A percentile compares a stretch with the other conserved stretches of the same genome.
These are phyloP conservation scores for Rhinoderma darwinii DNA, from an alignment of 2,113 vertebrate genomes.

Conservation along the genomic window DNA sequence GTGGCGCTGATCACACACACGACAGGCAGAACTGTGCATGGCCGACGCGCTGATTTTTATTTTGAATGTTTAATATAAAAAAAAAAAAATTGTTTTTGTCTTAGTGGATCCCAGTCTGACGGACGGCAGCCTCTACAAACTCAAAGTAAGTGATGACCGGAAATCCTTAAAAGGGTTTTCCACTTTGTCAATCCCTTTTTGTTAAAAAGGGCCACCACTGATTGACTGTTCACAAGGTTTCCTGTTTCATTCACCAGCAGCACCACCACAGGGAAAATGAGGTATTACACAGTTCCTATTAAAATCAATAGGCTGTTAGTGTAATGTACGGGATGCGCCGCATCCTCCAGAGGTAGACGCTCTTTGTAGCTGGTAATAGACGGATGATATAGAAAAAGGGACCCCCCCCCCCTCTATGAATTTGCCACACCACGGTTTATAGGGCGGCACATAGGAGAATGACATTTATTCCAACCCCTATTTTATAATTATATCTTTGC, in stretches of 20 bases:
- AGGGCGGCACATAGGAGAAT: too few species aligned
- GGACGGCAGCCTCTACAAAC: constrained; percentile 44
- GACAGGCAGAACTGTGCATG: neutral
- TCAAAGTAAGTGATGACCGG: constrained; percentile 32
- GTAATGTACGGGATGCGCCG: neutral
- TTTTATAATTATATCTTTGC: too few species aligned
- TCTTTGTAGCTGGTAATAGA: neutral
- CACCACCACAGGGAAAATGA: neutral
- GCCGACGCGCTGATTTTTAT: neutral
- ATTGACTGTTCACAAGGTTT: too few species aligned
- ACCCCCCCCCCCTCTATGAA: neutral
- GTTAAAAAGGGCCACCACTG: neutral
- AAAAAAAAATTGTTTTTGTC: neutral
- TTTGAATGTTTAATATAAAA: too few species aligned
- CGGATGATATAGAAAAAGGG: neutral
- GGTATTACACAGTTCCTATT: neutral
- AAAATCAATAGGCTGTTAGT: neutral
- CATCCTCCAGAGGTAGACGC: neutral
- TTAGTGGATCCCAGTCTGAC: constrained; percentile 33
- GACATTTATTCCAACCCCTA: too few species aligned
- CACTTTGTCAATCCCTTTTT: neutral
- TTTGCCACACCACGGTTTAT: too few species aligned
- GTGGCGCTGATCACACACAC: neutral
- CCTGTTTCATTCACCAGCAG: neutral
- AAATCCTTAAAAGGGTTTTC: neutral